These are phyloP conservation scores for Hofmannophila pseudospretella DNA, from an alignment of 2,888 invertebrate species.

Conservation along the genomic window DNA sequence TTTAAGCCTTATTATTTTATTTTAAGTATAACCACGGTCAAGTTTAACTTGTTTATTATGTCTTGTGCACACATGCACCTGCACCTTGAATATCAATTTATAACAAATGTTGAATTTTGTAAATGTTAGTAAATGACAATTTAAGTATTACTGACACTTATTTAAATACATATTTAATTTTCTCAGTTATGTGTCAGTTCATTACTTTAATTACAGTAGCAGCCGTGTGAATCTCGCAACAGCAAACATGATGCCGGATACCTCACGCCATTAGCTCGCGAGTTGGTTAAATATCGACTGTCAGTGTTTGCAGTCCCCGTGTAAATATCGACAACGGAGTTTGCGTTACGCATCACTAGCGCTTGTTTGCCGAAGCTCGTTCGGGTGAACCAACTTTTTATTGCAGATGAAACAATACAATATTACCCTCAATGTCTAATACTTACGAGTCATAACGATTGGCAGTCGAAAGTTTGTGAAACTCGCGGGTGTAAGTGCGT, in stretches of 20 bases:
- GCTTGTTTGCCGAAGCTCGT: conserved; percentile 58
- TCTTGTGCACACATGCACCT: conserved; percentile 13
- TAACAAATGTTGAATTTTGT: conserved; percentile 6
- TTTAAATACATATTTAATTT: conserved; percentile 14
- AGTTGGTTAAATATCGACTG: conserved; percentile 69
- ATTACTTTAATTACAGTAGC: conserved; percentile 58
- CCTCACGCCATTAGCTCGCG: conserved; percentile 66
- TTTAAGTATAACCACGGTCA: conserved; percentile 49
- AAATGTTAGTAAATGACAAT: conserved; percentile 1
- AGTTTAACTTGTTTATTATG: conserved; percentile 41
- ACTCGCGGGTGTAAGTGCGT: conserved; percentile 53
- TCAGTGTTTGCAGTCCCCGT: conserved; percentile 62
- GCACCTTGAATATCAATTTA: conserved; percentile 7
- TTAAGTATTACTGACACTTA: conserved; percentile 1
- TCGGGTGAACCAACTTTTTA: conserved; percentile 28
- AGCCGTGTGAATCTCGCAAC: conserved; percentile 54
- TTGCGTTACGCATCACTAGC: conserved; percentile 78
- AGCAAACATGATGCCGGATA: conserved; percentile 48
- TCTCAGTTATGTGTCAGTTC: conserved; percentile 28
- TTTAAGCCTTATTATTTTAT: conserved; percentile 60
- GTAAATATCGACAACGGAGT: conserved; percentile 72
- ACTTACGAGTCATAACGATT: conserved; percentile 2
- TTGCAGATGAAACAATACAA: conserved; percentile 8
- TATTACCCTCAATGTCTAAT: not conserved
- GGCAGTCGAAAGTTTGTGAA: conserved; percentile 3